Conservation (phyloP, 2,888 invertebrate species). For the Encarsia formosa region DNA sequence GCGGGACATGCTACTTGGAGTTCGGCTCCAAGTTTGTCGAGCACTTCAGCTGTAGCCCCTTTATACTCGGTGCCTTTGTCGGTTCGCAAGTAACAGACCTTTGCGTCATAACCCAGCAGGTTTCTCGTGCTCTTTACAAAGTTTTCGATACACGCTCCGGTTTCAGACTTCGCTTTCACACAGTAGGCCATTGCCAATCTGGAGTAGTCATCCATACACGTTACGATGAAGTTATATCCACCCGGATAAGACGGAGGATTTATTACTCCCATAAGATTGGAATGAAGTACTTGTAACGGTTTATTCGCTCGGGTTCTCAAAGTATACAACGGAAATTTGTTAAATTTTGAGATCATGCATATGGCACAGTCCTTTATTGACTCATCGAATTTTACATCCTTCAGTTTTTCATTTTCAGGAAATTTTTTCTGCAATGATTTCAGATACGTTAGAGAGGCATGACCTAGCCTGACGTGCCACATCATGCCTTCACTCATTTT, state of each 20-base stretch:
- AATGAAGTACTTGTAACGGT: conserved; percentile 27
- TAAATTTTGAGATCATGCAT: too few relatives aligned
- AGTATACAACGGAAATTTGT: conserved; percentile 28
- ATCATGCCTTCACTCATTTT: conserved; percentile 26
- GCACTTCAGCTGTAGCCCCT: conserved; percentile 26
- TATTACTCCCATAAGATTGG: conserved; percentile 28
- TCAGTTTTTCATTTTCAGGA: conserved; percentile 6
- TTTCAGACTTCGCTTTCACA: conserved; percentile 27
- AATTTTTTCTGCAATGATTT: conserved; percentile 27
- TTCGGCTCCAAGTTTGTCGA: conserved; percentile 23
- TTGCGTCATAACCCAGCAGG: conserved; percentile 26
- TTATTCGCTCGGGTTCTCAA: conserved; percentile 8
- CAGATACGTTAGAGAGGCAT: conserved; percentile 29
- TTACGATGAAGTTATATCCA: conserved; percentile 20
- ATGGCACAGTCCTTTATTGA: conserved; percentile 29
- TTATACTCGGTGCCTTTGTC: conserved; percentile 30
- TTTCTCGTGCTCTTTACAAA: conserved; percentile 29
- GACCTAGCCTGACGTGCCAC: conserved; percentile 32
- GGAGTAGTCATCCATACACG: too few relatives aligned
- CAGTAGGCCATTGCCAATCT: conserved; percentile 25
- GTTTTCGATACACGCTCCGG: conserved; percentile 14
- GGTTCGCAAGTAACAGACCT: conserved; percentile 29
- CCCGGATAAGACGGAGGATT: conserved; percentile 22
- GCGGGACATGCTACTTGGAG: conserved; percentile 16
- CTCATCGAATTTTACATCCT: conserved; percentile 27